Percentiles rank a stretch among this genome's conserved stretches.
These are phyloP conservation scores for Lota lota DNA, from an alignment of 2,113 vertebrate genomes.

Conservation along the genomic window DNA sequence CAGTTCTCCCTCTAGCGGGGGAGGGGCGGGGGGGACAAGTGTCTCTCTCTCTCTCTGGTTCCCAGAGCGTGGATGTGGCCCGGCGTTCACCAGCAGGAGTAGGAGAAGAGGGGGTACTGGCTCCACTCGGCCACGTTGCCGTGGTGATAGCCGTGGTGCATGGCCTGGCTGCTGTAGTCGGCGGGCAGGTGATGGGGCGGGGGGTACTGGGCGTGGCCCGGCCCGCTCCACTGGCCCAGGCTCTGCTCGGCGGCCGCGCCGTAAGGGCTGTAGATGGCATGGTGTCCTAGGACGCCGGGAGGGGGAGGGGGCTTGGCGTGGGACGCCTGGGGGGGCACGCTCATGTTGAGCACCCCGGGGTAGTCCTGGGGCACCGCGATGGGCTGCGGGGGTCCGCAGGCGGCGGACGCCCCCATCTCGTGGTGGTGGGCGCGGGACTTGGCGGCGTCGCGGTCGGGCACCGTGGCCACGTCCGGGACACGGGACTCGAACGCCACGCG, in stretches of 20 bases:
- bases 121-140: constrained; percentile 84
- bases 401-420: constrained; percentile 48
- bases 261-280: constrained; percentile 75
- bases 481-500: constrained; percentile 60
- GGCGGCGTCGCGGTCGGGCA: constrained; percentile 73
- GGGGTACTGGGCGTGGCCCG: constrained; percentile 76
- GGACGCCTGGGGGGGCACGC: constrained; percentile 58
- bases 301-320: constrained; percentile 50
- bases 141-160: constrained; percentile 78
- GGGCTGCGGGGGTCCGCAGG: constrained; percentile 58
- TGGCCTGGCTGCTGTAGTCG: constrained; percentile 77
- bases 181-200: constrained; percentile 74
- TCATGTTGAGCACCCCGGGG: constrained; percentile 75
- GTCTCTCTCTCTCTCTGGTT: neutral
- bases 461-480: constrained; percentile 72
- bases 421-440: constrained; percentile 48
- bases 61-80: neutral
- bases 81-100: constrained; percentile 83
- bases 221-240: constrained; percentile 79
- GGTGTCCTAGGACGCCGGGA: constrained; percentile 68
- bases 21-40: too few species aligned
- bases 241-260: constrained; percentile 69
- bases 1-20: too few species aligned
- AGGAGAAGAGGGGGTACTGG: constrained; percentile 87
- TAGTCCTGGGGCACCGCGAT: constrained; percentile 74